Evolutionary conservation across 2,888 invertebrate genomes (phyloP).

Genomic region (Tipula vernalis): DNA sequence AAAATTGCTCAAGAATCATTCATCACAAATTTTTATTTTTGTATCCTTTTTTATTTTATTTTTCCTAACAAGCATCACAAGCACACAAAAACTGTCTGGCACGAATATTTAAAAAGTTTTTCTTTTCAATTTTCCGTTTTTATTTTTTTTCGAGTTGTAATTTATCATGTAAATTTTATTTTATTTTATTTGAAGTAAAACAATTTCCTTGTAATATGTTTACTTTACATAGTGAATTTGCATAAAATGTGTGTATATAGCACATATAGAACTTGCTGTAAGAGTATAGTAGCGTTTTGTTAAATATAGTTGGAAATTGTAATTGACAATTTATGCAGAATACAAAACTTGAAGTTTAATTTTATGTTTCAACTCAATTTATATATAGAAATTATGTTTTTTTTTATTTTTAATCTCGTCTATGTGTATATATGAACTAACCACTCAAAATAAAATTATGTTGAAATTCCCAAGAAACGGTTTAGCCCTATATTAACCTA

Average conservation of each 20-base stretch:
- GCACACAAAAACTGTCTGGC: not conserved
- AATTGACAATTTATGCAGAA: not conserved
- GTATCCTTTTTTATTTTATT: not conserved
- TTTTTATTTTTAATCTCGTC: too few relatives aligned
- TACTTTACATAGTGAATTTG: not conserved
- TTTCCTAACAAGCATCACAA: not conserved
- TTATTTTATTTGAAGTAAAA: not conserved
- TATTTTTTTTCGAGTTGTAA: not conserved
- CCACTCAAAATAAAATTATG: too few relatives aligned
- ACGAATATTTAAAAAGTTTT: not conserved
- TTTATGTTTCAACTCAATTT: not conserved
- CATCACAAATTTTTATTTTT: not conserved
- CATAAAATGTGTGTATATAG: not conserved
- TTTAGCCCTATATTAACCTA: not conserved
- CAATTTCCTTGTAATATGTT: not conserved
- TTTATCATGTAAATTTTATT: not conserved
- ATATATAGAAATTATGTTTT: not conserved
- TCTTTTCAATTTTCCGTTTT: not conserved
- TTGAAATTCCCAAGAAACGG: too few relatives aligned
- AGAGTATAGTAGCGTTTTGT: not conserved
- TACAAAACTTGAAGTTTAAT: not conserved
- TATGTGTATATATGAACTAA: too few relatives aligned
- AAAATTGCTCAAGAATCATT: not conserved
- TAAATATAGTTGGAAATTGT: not conserved
- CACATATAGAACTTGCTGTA: not conserved